A percentile compares a stretch with the other conserved stretches of the same genome.
Evolutionary conservation across 2,113 vertebrate species (phyloP).

Genomic region (Rana temporaria): DNA sequence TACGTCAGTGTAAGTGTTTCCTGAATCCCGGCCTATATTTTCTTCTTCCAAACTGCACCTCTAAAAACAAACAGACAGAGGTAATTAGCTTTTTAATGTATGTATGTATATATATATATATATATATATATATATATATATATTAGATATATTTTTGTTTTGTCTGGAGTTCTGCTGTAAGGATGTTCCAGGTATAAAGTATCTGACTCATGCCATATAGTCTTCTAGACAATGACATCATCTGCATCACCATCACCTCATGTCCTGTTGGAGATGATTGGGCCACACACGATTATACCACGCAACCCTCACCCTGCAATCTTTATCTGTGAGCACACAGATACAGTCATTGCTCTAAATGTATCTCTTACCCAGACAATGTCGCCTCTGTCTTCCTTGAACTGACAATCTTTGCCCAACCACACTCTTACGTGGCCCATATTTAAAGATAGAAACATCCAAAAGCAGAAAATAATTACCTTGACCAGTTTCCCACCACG

Average conservation of each 20-base stretch:
- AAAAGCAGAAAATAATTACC: slow-evolving; percentile 8
- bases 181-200: no score
- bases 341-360: neutral
- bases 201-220: neutral
- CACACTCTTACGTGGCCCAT: neutral
- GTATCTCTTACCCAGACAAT: neutral
- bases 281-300: neutral
- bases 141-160: no score
- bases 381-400: neutral
- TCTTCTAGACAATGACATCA: neutral
- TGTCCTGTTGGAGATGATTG: neutral
- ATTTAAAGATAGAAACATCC: slow-evolving; percentile 9
- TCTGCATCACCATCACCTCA: slow-evolving; percentile 1
- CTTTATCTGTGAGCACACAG: neutral
- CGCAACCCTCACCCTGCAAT: neutral
- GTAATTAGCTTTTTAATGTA: no score
- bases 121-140: no score
- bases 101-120: no score
- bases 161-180: no score
- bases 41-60: no score
- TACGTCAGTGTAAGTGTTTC: no score
- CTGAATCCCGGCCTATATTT: no score
- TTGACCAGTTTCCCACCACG: slow-evolving; percentile 12
- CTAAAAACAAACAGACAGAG: no score
- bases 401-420: neutral